Evolutionary conservation across 2,888 invertebrate genomes (phyloP).

Genomic region (Neoaliturus tenellus): DNA sequence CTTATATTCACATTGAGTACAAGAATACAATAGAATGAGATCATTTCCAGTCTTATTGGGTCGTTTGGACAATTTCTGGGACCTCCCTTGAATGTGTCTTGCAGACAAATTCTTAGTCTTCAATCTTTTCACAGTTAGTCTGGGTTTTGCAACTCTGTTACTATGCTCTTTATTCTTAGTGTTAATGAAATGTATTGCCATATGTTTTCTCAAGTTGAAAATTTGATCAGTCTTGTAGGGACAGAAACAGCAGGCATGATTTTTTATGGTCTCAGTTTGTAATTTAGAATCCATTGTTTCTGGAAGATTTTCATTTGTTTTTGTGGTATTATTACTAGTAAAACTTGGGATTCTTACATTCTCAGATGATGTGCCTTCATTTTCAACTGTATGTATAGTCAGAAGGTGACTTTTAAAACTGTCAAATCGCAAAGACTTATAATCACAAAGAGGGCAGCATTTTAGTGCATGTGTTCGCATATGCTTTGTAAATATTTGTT

Average conservation of each 20-base stretch:
- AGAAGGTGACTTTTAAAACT: not conserved
- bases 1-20: not conserved
- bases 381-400: not conserved
- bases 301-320: not conserved
- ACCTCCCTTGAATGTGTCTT: not conserved
- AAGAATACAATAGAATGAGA: not conserved
- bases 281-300: not conserved
- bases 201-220: not conserved
- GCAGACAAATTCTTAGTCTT: not conserved
- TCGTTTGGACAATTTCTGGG: not conserved
- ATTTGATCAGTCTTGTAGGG: not conserved
- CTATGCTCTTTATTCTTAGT: not conserved
- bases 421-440: not conserved
- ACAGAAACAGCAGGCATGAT: slow-evolving; percentile 7
- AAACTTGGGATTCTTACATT: not conserved
- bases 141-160: not conserved
- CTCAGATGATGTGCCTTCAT: not conserved
- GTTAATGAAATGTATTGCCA: not conserved
- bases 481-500: not conserved
- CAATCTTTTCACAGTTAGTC: not conserved
- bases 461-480: not conserved
- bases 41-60: not conserved
- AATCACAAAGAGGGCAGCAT: slow-evolving; percentile 19
- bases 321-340: not conserved
- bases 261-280: not conserved